phyloP scores from a whole-genome alignment of 1,140 invertebrate genomes.

The Cecropterus lyciades region DNA sequence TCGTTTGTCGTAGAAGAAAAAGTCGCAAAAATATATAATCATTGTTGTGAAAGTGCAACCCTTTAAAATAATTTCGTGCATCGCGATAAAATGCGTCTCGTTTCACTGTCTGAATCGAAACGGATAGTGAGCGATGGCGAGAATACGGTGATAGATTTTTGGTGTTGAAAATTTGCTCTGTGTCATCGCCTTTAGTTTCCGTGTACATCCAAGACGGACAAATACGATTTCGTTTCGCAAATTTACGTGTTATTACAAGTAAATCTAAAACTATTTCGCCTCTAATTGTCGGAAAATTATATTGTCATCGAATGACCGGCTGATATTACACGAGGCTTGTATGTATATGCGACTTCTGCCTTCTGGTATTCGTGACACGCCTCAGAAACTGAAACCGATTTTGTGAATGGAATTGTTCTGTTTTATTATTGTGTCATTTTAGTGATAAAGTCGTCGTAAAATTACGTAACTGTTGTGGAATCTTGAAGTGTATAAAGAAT shows the following conservation, averaged over 20 bases:
- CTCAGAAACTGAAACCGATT: conserved; percentile 81
- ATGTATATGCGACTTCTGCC: conserved; percentile 83
- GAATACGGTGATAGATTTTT: conserved; percentile 84
- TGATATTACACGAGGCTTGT: conserved; percentile 84
- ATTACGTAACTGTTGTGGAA: conserved; percentile 83
- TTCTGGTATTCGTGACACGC: conserved; percentile 83
- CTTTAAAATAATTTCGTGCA: conserved; percentile 65
- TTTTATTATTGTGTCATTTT: conserved; percentile 80
- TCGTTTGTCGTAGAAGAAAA: conserved; percentile 72
- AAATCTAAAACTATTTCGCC: conserved; percentile 65
- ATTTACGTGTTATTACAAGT: conserved; percentile 67
- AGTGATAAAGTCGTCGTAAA: conserved; percentile 78
- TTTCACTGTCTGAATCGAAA: conserved; percentile 74
- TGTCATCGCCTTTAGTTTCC: conserved; percentile 79
- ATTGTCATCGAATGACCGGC: conserved; percentile 83
- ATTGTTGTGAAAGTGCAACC: conserved; percentile 71
- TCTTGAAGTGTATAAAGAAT: conserved; percentile 81
- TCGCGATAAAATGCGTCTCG: conserved; percentile 78
- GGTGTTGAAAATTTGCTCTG: conserved; percentile 82
- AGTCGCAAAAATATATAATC: conserved; percentile 65
- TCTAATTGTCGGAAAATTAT: conserved; percentile 74
- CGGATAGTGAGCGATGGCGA: conserved; percentile 82
- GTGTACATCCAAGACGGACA: conserved; percentile 64
- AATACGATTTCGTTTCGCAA: conserved; percentile 66
- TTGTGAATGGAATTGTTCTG: conserved; percentile 78